Evolutionary conservation across 2,113 vertebrate species (phyloP).

Genomic region (Erinaceus europaeus): DNA sequence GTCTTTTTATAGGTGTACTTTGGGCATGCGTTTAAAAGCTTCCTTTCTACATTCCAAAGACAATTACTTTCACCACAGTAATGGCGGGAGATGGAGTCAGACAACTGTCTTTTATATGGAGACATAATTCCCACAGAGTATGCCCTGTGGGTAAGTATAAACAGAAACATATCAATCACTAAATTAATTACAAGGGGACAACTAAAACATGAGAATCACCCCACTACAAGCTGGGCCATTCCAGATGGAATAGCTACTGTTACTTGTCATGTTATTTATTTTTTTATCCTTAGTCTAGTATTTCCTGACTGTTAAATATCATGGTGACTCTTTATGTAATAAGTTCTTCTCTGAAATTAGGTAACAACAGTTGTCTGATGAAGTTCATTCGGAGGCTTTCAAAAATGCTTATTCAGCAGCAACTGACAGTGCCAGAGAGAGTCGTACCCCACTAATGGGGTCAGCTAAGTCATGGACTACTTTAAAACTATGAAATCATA

Average conservation of each 20-base stretch:
- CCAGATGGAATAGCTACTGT: constrained; percentile 11
- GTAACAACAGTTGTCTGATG: neutral
- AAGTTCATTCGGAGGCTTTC: constrained; percentile 26
- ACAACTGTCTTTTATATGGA: neutral
- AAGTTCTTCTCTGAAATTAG: neutral
- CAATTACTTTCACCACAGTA: neutral
- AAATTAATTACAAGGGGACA: neutral
- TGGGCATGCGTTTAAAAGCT: neutral
- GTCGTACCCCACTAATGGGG: constrained; percentile 66
- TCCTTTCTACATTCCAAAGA: neutral
- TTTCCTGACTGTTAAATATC: neutral
- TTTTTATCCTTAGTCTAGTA: neutral
- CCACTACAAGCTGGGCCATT: neutral
- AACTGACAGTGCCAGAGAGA: constrained; percentile 4
- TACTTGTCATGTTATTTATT: neutral
- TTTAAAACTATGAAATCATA: constrained; percentile 74
- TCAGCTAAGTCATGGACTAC: constrained; percentile 56
- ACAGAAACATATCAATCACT: neutral
- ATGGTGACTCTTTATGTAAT: neutral
- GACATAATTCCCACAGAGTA: neutral
- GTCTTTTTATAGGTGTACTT: neutral
- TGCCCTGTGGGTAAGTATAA: neutral
- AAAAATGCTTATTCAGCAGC: constrained; percentile 60
- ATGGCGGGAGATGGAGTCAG: neutral
- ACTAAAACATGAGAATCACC: neutral